Evolutionary conservation across 2,888 invertebrate genomes (phyloP).

Genomic region (Melanotus villosus): DNA sequence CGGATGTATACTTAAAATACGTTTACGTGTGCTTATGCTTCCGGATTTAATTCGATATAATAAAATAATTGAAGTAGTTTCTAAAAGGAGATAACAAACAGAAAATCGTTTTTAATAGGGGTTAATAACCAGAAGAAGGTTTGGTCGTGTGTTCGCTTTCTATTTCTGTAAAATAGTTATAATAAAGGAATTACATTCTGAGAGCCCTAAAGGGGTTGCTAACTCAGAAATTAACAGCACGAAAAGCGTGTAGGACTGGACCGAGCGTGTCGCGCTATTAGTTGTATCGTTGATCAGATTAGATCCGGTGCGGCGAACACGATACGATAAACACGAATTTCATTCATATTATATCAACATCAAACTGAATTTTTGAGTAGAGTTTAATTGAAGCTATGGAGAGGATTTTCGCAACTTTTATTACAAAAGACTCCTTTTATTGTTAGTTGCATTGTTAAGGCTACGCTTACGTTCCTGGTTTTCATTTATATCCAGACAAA

Average conservation of each 20-base stretch:
- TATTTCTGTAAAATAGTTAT: slow-evolving; percentile 21
- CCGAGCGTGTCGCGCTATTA: slow-evolving; percentile 45
- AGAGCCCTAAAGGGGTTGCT: slow-evolving; percentile 33
- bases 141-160: slow-evolving; percentile 8
- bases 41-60: too few relatives aligned
- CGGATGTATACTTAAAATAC: too few relatives aligned
- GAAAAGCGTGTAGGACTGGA: slow-evolving; percentile 42
- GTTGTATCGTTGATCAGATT: slow-evolving; percentile 47
- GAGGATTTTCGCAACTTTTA: slow-evolving; percentile 17
- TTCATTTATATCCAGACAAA: background rate
- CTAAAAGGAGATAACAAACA: too few relatives aligned
- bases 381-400: slow-evolving; percentile 35
- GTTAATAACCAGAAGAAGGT: slow-evolving; percentile 11
- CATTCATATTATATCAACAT: slow-evolving; percentile 45
- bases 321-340: slow-evolving; percentile 45
- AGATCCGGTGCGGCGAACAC: slow-evolving; percentile 39
- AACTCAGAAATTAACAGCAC: slow-evolving; percentile 45
- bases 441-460: slow-evolving; percentile 3
- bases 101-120: background rate
- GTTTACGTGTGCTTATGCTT: too few relatives aligned
- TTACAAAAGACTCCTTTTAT: slow-evolving; percentile 26
- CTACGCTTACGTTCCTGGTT: background rate
- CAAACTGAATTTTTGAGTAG: slow-evolving; percentile 38
- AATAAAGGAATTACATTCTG: slow-evolving; percentile 37
- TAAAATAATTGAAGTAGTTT: too few relatives aligned